Percentiles rank a stretch among this genome's conserved stretches.
phyloP scores from a whole-genome alignment of 1,140 invertebrate species.

The Elysia chlorotica region DNA sequence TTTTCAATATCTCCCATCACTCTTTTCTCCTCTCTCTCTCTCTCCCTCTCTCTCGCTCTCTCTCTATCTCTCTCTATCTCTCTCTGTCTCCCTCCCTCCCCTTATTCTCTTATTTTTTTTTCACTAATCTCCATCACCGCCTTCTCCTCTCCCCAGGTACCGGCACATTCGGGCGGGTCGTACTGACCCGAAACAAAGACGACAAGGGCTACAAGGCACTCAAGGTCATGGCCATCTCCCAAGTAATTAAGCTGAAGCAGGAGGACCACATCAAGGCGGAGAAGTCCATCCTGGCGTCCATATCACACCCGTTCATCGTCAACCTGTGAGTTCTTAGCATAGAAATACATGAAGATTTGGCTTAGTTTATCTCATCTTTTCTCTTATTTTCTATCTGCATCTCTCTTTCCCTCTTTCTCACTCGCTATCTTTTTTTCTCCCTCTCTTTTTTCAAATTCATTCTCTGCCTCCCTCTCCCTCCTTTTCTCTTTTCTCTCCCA shows the following conservation, averaged over 20 bases:
- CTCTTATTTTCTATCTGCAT: background rate
- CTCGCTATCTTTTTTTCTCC: background rate
- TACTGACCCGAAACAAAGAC: constrained; percentile 78
- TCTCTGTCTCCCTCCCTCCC: background rate
- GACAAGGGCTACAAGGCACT: constrained; percentile 74
- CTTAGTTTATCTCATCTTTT: background rate
- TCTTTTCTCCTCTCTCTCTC: no score
- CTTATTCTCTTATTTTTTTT: background rate
- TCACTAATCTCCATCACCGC: background rate
- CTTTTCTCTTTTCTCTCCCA: no score
- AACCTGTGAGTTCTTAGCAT: constrained; percentile 84
- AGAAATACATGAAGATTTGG: no score
- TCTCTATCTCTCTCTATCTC: background rate
- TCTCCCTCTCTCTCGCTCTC: background rate
- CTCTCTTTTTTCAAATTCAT: background rate
- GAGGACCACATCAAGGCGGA: constrained; percentile 95
- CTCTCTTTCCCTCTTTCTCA: background rate
- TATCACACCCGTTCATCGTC: constrained; percentile 92
- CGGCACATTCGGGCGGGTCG: constrained; percentile 91
- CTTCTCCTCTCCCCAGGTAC: constrained; percentile 72
- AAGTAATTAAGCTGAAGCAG: constrained; percentile 86
- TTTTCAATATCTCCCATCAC: no score
- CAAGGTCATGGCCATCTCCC: constrained; percentile 89
- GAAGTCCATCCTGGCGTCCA: constrained; percentile 81
- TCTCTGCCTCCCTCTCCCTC: background rate